Evolutionary conservation across 1,140 invertebrate genomes (phyloP), one percentile per base, ranked within the genome.

Genomic region (Asbolus verrucosus): DNA sequence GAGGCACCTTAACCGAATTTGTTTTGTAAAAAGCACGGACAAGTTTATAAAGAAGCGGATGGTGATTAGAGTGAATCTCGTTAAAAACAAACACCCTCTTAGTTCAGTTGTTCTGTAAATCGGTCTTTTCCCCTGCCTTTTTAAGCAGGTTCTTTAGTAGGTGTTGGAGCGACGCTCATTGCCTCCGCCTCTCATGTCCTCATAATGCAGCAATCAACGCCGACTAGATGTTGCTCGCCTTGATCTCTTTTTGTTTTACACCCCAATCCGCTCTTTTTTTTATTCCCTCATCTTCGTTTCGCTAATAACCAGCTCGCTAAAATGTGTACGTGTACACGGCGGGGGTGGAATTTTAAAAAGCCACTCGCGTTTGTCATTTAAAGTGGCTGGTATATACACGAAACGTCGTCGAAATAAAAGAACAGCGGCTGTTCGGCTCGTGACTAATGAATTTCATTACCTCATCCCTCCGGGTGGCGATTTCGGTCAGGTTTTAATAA

Each of bases 1-100:
- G 41, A 46, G 41, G 21, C 46, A 54, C 46, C 46, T 54, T 54
- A 54, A 54, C 46, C 46, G 21, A 54, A 54, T 54, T 54, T 54
- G 46, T 54, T 71, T 71, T 71, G 70, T 71, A 71, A 71, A 70
- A 71, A 54, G 46, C 46, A 71, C 70, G 41, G 62, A 60, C 67
- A 60, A 72, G 71, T 72, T 72, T 72, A 72, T 72, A 72, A 72
- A 72, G 71, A 72, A 73, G 71, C 59, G 60, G 31, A 18, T 69
- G 60, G 65, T 73, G 67, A 73, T 75, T 73, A 74, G 69, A 73
- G 72, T 69, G 71, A 76, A 77, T 76, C 76, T 76, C 76, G 76
- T 77, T 77, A 76, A 77, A 76, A 75, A 74, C 74, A 75, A 76
- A 77, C 72, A 75, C 75, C 73, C 74, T 72, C 72, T 70, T 70